Conservation (phyloP, 30 jellyfish, hydroid and myxozoan species). For the Rhopilema esculentum region DNA sequence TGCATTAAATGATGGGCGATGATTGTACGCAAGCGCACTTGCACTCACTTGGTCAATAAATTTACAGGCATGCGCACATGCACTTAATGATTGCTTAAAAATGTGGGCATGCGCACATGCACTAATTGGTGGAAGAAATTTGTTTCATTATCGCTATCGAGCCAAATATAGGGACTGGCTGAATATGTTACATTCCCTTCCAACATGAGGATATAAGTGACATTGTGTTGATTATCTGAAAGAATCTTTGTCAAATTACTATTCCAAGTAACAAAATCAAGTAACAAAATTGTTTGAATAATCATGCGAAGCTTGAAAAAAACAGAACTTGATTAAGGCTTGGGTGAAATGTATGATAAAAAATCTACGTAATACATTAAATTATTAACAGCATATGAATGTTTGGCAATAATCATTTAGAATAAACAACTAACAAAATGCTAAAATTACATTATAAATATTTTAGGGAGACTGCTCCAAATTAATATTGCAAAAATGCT, state of each 20-base stretch:
- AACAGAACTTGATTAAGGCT: no score
- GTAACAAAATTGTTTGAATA: no score
- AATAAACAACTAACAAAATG: neutral
- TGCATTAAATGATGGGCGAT: no score
- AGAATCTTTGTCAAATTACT: neutral
- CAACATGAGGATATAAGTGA: neutral
- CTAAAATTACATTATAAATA: neutral
- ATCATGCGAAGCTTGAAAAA: no score
- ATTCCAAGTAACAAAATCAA: no score
- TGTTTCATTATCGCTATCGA: no score
- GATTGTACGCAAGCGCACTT: neutral
- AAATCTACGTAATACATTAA: neutral
- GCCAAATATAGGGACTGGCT: neutral
- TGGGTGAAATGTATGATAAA: neutral
- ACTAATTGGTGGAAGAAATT: no score
- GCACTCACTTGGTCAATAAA: neutral
- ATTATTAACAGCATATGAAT: neutral
- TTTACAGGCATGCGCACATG: no score
- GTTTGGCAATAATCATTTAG: neutral
- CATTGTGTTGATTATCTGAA: neutral
- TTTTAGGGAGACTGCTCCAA: neutral
- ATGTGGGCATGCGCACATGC: no score
- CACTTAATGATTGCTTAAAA: no score
- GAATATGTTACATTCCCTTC: neutral
- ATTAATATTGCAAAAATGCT: neutral